phyloP scores from a whole-genome alignment of 2,888 invertebrate species.

The Drosophila koepferae region DNA sequence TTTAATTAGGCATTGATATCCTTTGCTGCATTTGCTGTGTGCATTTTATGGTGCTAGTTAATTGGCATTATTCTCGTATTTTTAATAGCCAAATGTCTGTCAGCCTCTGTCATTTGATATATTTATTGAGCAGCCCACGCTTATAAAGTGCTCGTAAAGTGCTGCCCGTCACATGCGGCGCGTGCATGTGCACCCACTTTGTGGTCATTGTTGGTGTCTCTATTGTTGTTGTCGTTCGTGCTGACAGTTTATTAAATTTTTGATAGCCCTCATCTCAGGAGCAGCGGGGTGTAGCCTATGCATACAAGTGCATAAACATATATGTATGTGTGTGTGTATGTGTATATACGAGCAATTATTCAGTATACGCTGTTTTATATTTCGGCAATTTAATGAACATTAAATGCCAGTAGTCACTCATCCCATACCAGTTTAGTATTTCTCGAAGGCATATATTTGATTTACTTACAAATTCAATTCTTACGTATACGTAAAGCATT shows the following conservation, averaged over 20 bases:
- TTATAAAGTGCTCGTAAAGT: conserved; percentile 58
- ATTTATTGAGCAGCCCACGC: conserved; percentile 47
- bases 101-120: conserved; percentile 56
- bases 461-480: not conserved
- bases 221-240: conserved; percentile 36
- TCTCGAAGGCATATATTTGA: not conserved
- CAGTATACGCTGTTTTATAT: conserved; percentile 35
- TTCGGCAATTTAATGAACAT: conserved; percentile 60
- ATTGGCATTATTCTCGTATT: conserved; percentile 29
- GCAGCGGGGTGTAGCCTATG: conserved; percentile 33
- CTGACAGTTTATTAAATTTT: conserved; percentile 72
- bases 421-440: not conserved
- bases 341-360: conserved; percentile 4
- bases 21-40: conserved; percentile 17
- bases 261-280: conserved; percentile 57
- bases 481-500: not conserved
- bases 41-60: conserved; percentile 33
- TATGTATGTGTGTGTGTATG: not conserved
- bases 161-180: conserved; percentile 45
- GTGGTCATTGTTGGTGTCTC: conserved; percentile 26
- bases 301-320: not conserved
- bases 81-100: conserved; percentile 29
- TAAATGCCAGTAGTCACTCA: conserved; percentile 5
- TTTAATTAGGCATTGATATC: conserved; percentile 64
- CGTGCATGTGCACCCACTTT: conserved; percentile 33